These are phyloP conservation scores for Vipera ursinii DNA, from an alignment of 2,797 vertebrate species.

Conservation along the genomic window DNA sequence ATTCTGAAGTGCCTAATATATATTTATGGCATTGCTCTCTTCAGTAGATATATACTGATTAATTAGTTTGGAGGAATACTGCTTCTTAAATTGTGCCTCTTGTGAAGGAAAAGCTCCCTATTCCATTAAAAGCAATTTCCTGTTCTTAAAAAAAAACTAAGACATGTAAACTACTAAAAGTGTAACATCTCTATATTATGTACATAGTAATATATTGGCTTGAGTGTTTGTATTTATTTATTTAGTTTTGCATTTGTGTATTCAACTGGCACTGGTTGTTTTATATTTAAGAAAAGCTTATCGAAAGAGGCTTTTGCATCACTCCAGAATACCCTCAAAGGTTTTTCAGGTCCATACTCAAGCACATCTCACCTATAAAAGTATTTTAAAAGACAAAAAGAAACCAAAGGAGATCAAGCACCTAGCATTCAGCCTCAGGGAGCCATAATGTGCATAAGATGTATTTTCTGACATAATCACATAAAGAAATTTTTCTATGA, in stretches of 20 bases:
- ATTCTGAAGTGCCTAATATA: neutral
- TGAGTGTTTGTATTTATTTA: neutral
- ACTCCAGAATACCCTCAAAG: neutral
- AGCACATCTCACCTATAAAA: neutral
- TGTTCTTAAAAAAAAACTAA: too few relatives aligned
- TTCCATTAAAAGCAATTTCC: neutral
- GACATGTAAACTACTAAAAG: neutral
- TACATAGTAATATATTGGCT: neutral
- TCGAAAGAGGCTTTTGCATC: neutral
- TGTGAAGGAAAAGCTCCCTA: neutral
- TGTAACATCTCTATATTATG: neutral
- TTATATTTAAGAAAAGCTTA: neutral
- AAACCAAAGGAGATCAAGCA: neutral
- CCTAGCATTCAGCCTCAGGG: neutral
- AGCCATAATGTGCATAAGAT: neutral
- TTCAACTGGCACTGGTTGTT: neutral
- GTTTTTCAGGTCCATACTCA: neutral
- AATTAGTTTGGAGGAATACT: neutral
- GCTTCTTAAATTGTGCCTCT: neutral
- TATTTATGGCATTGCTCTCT: neutral
- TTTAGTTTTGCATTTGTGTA: neutral
- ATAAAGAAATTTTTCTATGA: neutral
- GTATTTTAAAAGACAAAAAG: neutral
- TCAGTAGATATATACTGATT: neutral
- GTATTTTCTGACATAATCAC: neutral